phyloP scores from a whole-genome alignment of 2,113 vertebrate genomes.

The Silurus asotus region DNA sequence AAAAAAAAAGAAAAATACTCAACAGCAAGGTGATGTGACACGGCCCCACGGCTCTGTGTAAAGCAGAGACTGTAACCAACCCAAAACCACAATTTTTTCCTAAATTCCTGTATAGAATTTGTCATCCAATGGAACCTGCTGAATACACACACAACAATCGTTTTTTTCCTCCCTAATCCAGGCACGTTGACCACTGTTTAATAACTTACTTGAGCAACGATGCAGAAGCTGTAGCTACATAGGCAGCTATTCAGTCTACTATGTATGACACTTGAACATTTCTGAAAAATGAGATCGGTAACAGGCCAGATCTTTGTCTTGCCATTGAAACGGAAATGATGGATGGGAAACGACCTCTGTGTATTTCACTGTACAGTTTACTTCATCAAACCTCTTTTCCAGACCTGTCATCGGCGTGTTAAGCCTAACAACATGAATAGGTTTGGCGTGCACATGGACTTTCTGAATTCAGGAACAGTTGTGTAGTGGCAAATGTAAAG shows the following conservation, averaged over 20 bases:
- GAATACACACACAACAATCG: conserved; percentile 21
- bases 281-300: conserved; percentile 55
- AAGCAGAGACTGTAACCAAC: background rate
- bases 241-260: conserved; percentile 40
- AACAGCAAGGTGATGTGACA: background rate
- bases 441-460: background rate
- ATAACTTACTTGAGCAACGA: conserved; percentile 36
- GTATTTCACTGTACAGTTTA: conserved; percentile 22
- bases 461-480: conserved; percentile 12
- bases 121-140: conserved; percentile 21
- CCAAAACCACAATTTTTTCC: background rate
- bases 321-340: conserved; percentile 47
- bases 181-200: conserved; percentile 32
- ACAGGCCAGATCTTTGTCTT: conserved; percentile 55
- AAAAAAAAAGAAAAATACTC: background rate
- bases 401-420: conserved; percentile 19
- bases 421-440: conserved; percentile 10
- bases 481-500: background rate
- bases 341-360: conserved; percentile 43
- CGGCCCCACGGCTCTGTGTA: background rate
- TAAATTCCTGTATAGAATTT: background rate
- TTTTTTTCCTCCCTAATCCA: background rate
- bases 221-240: conserved; percentile 38
- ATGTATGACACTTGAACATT: conserved; percentile 48
- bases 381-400: conserved; percentile 12